A percentile compares a stretch with the other conserved stretches of the same genome.
Evolutionary conservation across 2,888 invertebrate genomes (phyloP).

Genomic region (Lasius fuliginosus): DNA sequence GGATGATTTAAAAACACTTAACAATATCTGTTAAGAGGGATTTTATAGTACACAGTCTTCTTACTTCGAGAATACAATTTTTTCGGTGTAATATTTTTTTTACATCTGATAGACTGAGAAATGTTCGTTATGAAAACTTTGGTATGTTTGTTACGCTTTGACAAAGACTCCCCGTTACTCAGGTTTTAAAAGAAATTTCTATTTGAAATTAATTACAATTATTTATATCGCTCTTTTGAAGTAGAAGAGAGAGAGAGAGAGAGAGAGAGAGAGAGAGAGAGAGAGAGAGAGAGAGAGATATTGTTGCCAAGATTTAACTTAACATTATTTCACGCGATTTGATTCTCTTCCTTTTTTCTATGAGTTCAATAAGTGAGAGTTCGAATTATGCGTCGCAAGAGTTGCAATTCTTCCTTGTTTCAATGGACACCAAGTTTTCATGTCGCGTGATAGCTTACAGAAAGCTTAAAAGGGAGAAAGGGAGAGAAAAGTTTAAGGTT

Average conservation of each 20-base stretch:
- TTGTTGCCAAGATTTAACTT: neutral
- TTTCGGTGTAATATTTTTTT: too few relatives aligned
- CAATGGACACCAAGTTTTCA: neutral
- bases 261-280: too few relatives aligned
- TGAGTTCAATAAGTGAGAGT: neutral
- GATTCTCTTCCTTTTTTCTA: neutral
- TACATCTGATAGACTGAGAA: neutral
- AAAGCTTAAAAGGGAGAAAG: neutral
- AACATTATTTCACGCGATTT: neutral
- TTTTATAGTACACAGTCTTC: neutral
- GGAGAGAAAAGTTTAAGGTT: neutral
- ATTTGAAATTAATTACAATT: conserved; percentile 6
- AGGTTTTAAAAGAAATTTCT: neutral
- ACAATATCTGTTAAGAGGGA: too few relatives aligned
- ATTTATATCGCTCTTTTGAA: neutral
- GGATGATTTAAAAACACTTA: neutral
- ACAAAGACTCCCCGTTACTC: conserved; percentile 10
- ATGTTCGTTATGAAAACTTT: neutral
- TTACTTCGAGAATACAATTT: too few relatives aligned
- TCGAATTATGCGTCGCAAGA: neutral
- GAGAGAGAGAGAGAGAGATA: too few relatives aligned
- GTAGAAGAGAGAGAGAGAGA: neutral
- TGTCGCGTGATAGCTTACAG: neutral
- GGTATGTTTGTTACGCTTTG: conserved; percentile 25
- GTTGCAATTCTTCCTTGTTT: neutral